Conservation (phyloP, 2,113 vertebrate species). For the Piaya cayana region DNA sequence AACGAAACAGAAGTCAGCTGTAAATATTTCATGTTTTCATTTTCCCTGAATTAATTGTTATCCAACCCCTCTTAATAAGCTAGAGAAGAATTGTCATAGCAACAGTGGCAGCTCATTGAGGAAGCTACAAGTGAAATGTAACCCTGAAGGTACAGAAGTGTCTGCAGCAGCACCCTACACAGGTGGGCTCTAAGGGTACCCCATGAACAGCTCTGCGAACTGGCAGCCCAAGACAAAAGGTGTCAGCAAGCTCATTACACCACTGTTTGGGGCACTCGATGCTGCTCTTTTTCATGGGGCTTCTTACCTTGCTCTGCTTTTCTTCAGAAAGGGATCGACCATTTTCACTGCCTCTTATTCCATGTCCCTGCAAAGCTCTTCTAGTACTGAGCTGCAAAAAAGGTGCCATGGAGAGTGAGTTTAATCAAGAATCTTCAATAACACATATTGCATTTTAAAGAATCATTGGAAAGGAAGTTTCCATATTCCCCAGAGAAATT, state of each 20-base stretch:
- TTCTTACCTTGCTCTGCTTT: not conserved
- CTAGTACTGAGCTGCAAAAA: not conserved
- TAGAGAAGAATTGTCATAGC: slow-evolving; percentile 36
- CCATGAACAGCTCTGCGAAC: not conserved
- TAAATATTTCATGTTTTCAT: slow-evolving; percentile 46
- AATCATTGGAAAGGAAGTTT: not conserved
- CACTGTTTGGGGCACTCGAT: not conserved
- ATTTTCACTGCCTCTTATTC: not conserved
- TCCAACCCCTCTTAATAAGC: slow-evolving; percentile 33
- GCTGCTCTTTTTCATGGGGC: not conserved
- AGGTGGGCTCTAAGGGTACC: not conserved
- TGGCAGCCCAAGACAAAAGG: not conserved
- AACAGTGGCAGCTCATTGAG: not conserved
- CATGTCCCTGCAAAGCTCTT: not conserved
- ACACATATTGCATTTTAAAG: not conserved
- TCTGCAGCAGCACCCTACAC: not conserved
- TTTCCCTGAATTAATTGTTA: slow-evolving; percentile 34
- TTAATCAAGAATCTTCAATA: not conserved
- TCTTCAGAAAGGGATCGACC: not conserved
- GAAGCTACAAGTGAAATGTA: not conserved
- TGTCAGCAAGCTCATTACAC: not conserved
- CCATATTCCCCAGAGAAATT: not conserved
- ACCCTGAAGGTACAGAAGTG: not conserved
- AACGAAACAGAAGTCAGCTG: not conserved
- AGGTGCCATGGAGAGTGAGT: not conserved